These are phyloP conservation scores for Allophyes oxyacanthae DNA, from an alignment of 2,888 invertebrate species.

Conservation along the genomic window DNA sequence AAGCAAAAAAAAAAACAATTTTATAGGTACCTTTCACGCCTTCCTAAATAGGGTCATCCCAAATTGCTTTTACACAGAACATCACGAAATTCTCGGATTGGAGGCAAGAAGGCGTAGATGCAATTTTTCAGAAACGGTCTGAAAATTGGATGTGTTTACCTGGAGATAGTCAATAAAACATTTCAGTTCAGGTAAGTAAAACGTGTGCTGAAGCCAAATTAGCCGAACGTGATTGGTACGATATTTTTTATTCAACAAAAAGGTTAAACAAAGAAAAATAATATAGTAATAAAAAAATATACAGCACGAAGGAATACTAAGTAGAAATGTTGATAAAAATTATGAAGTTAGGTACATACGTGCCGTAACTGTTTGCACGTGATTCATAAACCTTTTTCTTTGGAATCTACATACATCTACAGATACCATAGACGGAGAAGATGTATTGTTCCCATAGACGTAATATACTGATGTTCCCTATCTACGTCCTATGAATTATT, in stretches of 20 bases:
- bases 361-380: conserved; percentile 12
- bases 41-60: conserved; percentile 34
- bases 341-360: conserved; percentile 13
- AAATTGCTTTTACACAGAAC: conserved; percentile 44
- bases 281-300: conserved; percentile 34
- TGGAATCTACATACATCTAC: conserved; percentile 1
- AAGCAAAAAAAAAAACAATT: too few species aligned
- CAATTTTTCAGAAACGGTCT: conserved; percentile 52
- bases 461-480: too few species aligned
- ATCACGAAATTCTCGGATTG: conserved; percentile 38
- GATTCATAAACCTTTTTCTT: conserved; percentile 17
- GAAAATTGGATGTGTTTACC: conserved; percentile 23
- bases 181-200: conserved; percentile 58
- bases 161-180: conserved; percentile 56
- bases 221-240: conserved; percentile 47
- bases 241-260: conserved; percentile 33
- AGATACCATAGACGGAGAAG: background rate
- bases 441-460: too few species aligned
- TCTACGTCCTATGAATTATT: too few species aligned
- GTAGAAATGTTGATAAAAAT: conserved; percentile 15
- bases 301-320: conserved; percentile 27
- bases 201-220: conserved; percentile 55
- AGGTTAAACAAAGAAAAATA: conserved; percentile 37
- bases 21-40: conserved; percentile 39
- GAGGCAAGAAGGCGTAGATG: conserved; percentile 24